phyloP scores from a whole-genome alignment of 1,140 invertebrate species.

The Drosophila murphyi region DNA sequence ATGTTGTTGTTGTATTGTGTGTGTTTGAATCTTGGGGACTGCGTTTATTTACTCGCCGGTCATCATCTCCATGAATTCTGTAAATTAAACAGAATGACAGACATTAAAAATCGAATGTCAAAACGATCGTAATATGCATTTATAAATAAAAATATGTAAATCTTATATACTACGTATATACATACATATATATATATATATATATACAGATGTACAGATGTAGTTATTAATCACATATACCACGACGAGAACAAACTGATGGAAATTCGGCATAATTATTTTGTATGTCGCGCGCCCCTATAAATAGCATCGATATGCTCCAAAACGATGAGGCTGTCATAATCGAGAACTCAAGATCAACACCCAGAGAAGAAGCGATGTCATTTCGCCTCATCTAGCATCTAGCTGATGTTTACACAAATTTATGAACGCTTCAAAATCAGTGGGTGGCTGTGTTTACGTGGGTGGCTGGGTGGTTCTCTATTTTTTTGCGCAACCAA shows the following conservation, averaged over 20 bases:
- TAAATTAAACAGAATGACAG: constrained; percentile 62
- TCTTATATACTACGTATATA: neutral
- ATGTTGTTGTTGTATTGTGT: constrained; percentile 4
- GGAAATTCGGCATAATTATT: constrained; percentile 39
- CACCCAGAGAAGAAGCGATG: constrained; percentile 14
- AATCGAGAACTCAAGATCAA: constrained; percentile 78
- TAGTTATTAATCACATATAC: neutral
- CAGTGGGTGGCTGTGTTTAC: constrained; percentile 25
- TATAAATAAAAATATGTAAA: constrained; percentile 62
- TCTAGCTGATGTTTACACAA: constrained; percentile 51
- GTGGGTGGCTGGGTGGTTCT: constrained; percentile 24
- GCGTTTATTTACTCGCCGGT: constrained; percentile 80
- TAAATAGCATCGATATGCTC: constrained; percentile 74
- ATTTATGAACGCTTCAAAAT: constrained; percentile 57
- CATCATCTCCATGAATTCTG: constrained; percentile 84
- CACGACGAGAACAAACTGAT: constrained; percentile 31
- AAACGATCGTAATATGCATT: constrained; percentile 58
- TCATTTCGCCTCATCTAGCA: constrained; percentile 12
- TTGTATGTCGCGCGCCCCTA: constrained; percentile 51
- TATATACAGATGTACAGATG: neutral
- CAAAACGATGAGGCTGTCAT: constrained; percentile 76
- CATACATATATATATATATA: constrained; percentile 10
- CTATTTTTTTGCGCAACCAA: constrained; percentile 47
- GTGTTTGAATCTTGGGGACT: constrained; percentile 36
- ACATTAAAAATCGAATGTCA: constrained; percentile 55